These are phyloP conservation scores for Clusia tigrina DNA, from an alignment of 2,888 invertebrate species.

Conservation along the genomic window DNA sequence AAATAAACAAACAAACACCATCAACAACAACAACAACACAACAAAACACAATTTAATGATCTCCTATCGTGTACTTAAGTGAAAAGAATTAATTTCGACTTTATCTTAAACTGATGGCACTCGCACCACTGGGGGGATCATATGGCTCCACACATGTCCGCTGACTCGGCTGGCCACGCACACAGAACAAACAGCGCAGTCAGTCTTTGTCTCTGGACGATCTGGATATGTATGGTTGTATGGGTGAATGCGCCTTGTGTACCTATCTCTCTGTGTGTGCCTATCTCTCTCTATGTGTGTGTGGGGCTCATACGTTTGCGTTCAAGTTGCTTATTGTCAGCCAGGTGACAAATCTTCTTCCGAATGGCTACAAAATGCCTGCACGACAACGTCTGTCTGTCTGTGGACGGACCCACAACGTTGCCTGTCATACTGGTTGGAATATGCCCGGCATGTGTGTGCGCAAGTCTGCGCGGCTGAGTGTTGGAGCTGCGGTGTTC, in stretches of 20 bases:
- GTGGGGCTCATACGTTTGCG: constrained; percentile 26
- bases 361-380: constrained; percentile 1
- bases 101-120: constrained; percentile 14
- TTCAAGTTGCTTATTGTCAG: constrained; percentile 41
- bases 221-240: too few relatives aligned
- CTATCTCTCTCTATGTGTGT: too few relatives aligned
- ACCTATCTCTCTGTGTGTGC: too few relatives aligned
- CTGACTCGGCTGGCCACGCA: not conserved
- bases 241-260: too few relatives aligned
- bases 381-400: not conserved
- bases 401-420: constrained; percentile 38
- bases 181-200: constrained; percentile 3
- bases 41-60: constrained; percentile 18
- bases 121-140: constrained; percentile 6
- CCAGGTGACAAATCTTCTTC: constrained; percentile 48
- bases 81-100: constrained; percentile 24
- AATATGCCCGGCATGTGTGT: constrained; percentile 2
- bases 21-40: constrained; percentile 17
- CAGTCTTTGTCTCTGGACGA: too few relatives aligned
- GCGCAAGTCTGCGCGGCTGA: constrained; percentile 12
- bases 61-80: constrained; percentile 22
- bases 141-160: constrained; percentile 8
- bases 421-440: constrained; percentile 25
- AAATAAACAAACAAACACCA: constrained; percentile 7
- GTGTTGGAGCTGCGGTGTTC: constrained; percentile 27